Evolutionary conservation across 2,888 invertebrate genomes (phyloP), one percentile per base, ranked within the genome.

Genomic region (Tipula vernalis): DNA sequence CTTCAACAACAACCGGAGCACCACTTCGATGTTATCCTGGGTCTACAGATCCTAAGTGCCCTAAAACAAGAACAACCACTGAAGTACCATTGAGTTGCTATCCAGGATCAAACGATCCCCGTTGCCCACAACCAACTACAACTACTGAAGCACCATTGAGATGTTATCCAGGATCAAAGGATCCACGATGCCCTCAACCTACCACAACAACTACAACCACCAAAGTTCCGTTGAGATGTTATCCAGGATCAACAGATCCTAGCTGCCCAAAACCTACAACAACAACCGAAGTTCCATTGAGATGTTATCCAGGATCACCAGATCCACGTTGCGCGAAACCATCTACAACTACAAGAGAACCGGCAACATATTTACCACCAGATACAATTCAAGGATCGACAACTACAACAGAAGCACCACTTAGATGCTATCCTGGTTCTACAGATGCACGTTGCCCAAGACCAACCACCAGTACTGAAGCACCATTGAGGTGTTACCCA

Each of bases 81-180:
- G n/a, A 36, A 39, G 0, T 2, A 15, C 51, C 51, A 51, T 15
- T 15, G 4, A 51, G 4, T 15, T 85, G 85, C 8, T 85, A 41
- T n/a, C 85, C 85, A 0, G 83, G 89, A 36, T 89, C 86, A 87
- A 12, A 4, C 4, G 87, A 88, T 47, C 87, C 88, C 0, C 88
- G 83, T 87, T 89, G 86, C 87, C 88, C 3, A 57, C 86, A 28
- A 36, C 88, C 88, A n/a, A 41, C 88, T 47, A 88, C 88, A 85
- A 89, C 88, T 36, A 88, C 83, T 41, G 89, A 89, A 86, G 88
- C 87, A 0, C 84, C 88, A 0, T 90, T 90, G 47, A 42, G 89
- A 0, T 89, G 89, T 15, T 90, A 90, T 86, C 89, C 90, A 0
- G 88, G 91, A 15, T 91, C 91, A 86, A 90, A 89, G 0, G 88